These are phyloP conservation scores for Sitodiplosis mosellana DNA, from an alignment of 1,140 invertebrate genomes.

Conservation along the genomic window DNA sequence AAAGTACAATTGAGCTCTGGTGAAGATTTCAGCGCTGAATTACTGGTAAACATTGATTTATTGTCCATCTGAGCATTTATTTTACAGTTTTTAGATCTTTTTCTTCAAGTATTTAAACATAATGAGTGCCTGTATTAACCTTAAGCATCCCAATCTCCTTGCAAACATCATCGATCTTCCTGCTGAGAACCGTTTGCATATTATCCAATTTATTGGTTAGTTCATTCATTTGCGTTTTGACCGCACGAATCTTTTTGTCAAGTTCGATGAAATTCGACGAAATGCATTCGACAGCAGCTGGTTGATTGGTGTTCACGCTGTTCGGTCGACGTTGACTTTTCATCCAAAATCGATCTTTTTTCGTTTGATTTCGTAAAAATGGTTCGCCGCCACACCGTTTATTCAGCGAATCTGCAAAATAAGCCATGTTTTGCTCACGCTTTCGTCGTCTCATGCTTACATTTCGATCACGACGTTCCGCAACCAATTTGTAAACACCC, in stretches of 20 bases:
- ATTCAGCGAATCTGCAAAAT: not conserved
- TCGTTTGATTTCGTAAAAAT: not conserved
- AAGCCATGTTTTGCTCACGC: constrained; percentile 25
- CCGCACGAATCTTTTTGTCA: not conserved
- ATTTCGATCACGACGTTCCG: constrained; percentile 37
- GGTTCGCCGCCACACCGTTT: not conserved
- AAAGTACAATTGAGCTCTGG: constrained; percentile 24
- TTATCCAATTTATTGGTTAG: not conserved
- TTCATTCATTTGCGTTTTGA: not conserved
- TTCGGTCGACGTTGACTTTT: not conserved
- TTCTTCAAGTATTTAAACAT: not conserved
- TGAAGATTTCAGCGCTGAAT: not conserved
- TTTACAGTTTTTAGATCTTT: not conserved
- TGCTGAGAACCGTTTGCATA: not conserved
- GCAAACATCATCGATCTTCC: not conserved
- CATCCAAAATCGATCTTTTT: not conserved
- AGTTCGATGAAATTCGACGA: not conserved
- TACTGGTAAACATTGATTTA: not conserved
- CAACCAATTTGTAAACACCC: constrained; percentile 50
- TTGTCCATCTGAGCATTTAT: not conserved
- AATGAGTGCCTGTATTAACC: not conserved
- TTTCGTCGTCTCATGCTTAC: constrained; percentile 28
- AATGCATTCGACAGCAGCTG: no score
- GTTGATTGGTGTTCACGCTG: no score
- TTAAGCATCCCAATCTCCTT: not conserved